Conservation (phyloP, 1,140 invertebrate species). For the Trialeurodes vaporariorum region DNA sequence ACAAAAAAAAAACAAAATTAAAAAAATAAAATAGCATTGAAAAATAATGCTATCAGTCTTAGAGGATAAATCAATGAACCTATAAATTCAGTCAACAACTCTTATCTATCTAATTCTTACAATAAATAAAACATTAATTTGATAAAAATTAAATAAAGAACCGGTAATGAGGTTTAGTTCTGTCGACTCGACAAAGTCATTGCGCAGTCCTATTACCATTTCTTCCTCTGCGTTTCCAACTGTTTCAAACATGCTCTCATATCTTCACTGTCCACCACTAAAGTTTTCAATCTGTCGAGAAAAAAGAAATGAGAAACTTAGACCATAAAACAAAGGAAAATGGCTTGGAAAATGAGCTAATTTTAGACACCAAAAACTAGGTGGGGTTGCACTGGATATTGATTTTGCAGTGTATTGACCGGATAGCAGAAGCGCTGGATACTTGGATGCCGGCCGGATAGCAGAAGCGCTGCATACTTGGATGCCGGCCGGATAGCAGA, state of each 20-base stretch:
- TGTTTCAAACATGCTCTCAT: conserved; percentile 26
- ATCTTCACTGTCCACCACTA: conserved; percentile 28
- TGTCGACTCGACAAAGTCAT: neutral
- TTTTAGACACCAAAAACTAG: no score
- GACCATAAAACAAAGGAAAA: no score
- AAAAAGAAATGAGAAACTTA: no score
- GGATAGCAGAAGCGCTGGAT: no score
- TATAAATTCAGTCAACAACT: neutral
- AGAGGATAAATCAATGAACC: neutral
- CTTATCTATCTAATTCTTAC: neutral
- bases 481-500: no score
- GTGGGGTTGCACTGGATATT: no score
- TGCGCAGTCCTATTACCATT: neutral
- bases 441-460: no score
- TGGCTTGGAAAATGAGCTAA: no score
- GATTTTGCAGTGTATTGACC: no score
- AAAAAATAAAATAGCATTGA: neutral
- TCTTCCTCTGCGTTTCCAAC: conserved; percentile 15
- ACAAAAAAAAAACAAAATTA: no score
- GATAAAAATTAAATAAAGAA: neutral
- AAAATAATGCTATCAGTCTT: neutral
- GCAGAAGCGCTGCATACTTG: no score
- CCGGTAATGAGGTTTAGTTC: neutral
- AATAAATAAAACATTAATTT: neutral
- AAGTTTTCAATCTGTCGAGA: conserved; percentile 24